Conservation (phyloP, 2,113 vertebrate genomes). For the Formicarius rufipectus region DNA sequence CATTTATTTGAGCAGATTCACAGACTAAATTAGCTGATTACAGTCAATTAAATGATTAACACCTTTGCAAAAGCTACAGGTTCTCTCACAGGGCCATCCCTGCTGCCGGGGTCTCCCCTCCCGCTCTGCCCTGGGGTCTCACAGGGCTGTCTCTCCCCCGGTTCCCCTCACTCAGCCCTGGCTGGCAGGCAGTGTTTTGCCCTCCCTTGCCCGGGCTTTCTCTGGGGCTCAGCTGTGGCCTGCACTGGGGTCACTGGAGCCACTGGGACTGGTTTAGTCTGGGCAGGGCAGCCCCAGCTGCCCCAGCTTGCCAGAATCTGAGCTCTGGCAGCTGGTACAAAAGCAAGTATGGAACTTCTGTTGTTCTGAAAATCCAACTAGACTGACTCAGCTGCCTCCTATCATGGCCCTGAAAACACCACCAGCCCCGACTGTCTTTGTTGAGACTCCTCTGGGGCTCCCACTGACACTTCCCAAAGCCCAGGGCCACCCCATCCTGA, state of each 20-base stretch:
- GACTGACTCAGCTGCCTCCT: no score
- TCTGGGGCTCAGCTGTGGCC: no score
- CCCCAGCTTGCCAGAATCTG: accelerated
- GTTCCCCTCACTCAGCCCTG: no score
- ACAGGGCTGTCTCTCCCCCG: background rate
- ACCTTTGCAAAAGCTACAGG: background rate
- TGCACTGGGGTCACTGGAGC: background rate
- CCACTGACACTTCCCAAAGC: accelerated
- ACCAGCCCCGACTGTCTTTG: background rate
- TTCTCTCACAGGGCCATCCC: background rate
- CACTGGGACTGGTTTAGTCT: accelerated
- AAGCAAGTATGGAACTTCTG: background rate
- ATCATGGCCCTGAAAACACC: accelerated
- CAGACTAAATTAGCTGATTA: background rate
- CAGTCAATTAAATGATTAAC: no score
- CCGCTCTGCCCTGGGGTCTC: background rate
- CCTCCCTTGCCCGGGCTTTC: no score
- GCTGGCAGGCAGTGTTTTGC: no score
- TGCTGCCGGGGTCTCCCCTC: accelerated
- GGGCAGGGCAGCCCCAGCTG: accelerated
- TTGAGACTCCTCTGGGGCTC: accelerated
- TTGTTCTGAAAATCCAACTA: background rate
- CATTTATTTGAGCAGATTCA: background rate
- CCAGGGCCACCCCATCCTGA: background rate
- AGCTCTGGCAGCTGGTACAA: background rate